Evolutionary conservation across 2,113 vertebrate species (phyloP).

Genomic region (Tinamus guttatus): DNA sequence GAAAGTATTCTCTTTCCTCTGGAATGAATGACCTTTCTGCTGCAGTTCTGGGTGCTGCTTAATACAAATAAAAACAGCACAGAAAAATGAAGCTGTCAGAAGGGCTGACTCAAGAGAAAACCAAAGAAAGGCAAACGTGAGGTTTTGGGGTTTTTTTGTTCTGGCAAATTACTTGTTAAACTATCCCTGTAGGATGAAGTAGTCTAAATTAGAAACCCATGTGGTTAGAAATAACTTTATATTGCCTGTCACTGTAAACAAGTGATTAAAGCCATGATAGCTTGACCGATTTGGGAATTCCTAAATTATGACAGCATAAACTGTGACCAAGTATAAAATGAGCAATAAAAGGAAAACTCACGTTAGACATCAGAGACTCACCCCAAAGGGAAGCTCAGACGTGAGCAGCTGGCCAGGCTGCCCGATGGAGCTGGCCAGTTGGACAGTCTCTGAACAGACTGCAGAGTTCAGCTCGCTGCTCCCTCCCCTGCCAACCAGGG

Average conservation of each 20-base stretch:
- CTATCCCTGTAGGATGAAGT: not conserved
- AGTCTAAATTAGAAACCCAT: not conserved
- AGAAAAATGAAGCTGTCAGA: not conserved
- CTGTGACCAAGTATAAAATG: not conserved
- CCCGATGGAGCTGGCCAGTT: not conserved
- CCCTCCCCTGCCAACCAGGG: rapidly evolving
- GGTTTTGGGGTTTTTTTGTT: not conserved
- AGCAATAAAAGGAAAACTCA: not conserved
- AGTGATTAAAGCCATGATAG: not conserved
- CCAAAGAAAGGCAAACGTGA: not conserved
- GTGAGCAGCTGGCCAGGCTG: not conserved
- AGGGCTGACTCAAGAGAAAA: not conserved
- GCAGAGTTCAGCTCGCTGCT: not conserved
- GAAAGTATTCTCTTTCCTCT: not conserved
- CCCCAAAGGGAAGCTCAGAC: not conserved
- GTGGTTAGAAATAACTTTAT: not conserved
- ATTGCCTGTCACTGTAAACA: not conserved
- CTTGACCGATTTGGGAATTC: not conserved
- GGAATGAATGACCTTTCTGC: not conserved
- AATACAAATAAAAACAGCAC: not conserved
- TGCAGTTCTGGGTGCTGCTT: not conserved
- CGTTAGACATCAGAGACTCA: not conserved
- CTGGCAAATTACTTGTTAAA: not conserved
- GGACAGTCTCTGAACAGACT: too few species aligned
- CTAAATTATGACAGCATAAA: not conserved